Evolutionary conservation across 2,113 vertebrate genomes (phyloP).

Genomic region (Strigops habroptila): DNA sequence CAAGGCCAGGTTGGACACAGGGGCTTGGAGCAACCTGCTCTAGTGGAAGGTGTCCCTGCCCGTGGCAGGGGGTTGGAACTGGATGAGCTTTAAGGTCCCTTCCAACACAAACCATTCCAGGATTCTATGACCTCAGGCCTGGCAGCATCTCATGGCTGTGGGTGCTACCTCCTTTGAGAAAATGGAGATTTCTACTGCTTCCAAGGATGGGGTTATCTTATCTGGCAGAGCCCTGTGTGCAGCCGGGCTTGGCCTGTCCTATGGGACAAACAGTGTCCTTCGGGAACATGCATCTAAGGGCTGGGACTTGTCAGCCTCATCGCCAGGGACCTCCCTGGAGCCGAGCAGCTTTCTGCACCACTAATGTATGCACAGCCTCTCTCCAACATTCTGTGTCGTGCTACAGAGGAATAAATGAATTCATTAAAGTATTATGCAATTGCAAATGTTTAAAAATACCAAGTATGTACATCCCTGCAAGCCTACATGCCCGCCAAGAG

Average conservation of each 20-base stretch:
- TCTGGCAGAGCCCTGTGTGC: neutral
- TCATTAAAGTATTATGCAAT: conserved; percentile 6
- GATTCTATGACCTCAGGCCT: neutral
- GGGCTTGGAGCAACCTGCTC: neutral
- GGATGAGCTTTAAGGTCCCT: neutral
- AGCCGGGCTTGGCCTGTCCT: neutral
- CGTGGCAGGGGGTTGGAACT: neutral
- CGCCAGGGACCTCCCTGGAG: neutral
- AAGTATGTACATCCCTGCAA: neutral
- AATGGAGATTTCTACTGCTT: neutral
- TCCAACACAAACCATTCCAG: neutral
- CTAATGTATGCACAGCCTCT: neutral
- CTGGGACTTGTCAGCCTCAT: neutral
- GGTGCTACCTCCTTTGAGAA: neutral
- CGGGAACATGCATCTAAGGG: neutral
- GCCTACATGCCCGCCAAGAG: neutral
- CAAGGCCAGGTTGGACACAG: neutral
- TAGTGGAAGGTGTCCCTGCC: neutral
- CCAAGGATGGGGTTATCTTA: neutral
- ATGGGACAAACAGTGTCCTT: neutral
- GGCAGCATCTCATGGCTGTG: neutral
- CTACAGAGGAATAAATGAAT: conserved; percentile 1
- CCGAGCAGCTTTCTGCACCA: neutral
- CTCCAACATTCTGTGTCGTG: neutral
- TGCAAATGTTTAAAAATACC: conserved; percentile 23